Evolutionary conservation across 2,888 invertebrate species (phyloP).

Genomic region (Ectemnius continuus): DNA sequence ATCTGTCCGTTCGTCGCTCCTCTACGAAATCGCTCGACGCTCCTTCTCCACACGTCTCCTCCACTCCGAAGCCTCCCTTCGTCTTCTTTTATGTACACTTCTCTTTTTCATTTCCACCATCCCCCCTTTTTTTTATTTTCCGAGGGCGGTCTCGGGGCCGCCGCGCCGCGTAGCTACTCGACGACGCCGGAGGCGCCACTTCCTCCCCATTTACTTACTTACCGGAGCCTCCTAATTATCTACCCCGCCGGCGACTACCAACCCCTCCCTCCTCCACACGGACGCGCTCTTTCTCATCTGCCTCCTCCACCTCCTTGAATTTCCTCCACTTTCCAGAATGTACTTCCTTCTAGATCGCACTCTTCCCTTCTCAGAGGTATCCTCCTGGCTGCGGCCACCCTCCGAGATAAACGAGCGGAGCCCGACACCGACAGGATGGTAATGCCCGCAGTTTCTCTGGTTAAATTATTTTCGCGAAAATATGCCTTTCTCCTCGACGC

Average conservation of each 20-base stretch:
- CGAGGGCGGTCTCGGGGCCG: constrained; percentile 37
- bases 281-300: too few species aligned
- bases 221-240: constrained; percentile 61
- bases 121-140: constrained; percentile 28
- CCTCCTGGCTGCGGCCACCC: not conserved
- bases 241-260: constrained; percentile 19
- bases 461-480: constrained; percentile 1
- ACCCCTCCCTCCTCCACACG: too few species aligned
- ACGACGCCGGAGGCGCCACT: constrained; percentile 55
- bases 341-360: not conserved
- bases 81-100: not conserved
- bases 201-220: constrained; percentile 58
- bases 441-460: constrained; percentile 4
- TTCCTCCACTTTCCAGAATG: not conserved
- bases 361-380: constrained; percentile 10
- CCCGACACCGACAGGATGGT: constrained; percentile 4
- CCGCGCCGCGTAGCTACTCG: constrained; percentile 17
- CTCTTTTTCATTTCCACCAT: constrained; percentile 9
- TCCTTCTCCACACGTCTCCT: constrained; percentile 10
- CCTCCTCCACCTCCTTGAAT: constrained; percentile 1
- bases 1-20: constrained; percentile 59
- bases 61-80: not conserved
- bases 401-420: not conserved
- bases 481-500: not conserved
- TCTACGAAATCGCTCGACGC: constrained; percentile 10